Percentiles rank a stretch among this genome's conserved stretches.
Conservation (phyloP, 2,888 invertebrate species). For the Oligia fasciuncula region DNA sequence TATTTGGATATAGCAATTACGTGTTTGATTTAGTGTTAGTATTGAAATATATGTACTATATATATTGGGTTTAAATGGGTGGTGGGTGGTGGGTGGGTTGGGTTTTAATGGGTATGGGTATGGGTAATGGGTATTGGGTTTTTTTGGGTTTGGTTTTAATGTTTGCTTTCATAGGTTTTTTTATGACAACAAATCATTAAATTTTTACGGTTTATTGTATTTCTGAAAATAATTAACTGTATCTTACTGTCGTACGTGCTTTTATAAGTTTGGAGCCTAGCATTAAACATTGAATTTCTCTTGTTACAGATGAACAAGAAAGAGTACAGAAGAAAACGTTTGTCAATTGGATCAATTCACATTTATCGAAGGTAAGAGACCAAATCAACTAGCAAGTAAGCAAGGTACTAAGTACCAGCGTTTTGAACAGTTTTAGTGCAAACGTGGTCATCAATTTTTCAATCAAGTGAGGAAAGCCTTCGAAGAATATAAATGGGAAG, state of each 20-base stretch:
- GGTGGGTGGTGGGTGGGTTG: too few species aligned
- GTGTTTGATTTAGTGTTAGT: conserved; percentile 31
- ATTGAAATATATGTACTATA: neutral
- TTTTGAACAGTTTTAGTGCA: conserved; percentile 8
- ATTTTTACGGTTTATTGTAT: neutral
- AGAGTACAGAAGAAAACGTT: conserved; percentile 99
- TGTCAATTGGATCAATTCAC: conserved; percentile 99
- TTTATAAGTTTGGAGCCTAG: neutral
- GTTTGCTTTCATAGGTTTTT: neutral
- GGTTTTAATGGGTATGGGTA: too few species aligned
- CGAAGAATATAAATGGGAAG: conserved; percentile 31
- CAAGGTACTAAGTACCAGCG: neutral
- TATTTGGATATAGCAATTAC: conserved; percentile 3
- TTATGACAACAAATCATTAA: neutral
- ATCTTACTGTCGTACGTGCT: neutral
- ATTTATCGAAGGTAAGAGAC: conserved; percentile 95
- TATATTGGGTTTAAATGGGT: neutral
- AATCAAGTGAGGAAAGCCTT: conserved; percentile 1
- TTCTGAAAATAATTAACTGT: neutral
- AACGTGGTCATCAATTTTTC: conserved; percentile 3
- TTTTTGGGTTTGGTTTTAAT: neutral
- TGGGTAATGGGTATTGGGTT: too few species aligned
- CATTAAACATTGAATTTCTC: conserved; percentile 13
- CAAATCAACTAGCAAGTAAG: conserved; percentile 5
- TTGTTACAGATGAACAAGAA: conserved; percentile 98